Conservation (phyloP, 1,140 invertebrate species). For the Drosophila ercepeae region DNA sequence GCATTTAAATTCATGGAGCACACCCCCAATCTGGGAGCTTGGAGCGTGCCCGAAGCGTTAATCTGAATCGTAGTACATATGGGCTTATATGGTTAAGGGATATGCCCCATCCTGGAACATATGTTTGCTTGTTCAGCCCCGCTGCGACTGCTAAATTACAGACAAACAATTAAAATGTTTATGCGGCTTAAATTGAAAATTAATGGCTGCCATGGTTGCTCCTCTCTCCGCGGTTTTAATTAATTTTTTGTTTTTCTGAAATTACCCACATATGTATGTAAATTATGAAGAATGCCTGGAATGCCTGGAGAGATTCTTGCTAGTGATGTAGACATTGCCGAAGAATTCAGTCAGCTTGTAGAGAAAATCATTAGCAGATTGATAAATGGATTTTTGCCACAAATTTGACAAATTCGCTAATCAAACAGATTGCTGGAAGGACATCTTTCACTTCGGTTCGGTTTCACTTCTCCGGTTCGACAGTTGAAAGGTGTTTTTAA, state of each 20-base stretch:
- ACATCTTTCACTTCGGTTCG: conserved; percentile 40
- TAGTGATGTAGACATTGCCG: background rate
- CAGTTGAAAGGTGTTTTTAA: conserved; percentile 83
- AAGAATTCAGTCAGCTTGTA: background rate
- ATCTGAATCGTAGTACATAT: conserved; percentile 48
- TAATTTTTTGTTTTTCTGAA: conserved; percentile 36
- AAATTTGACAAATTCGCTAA: conserved; percentile 80
- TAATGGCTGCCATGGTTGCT: conserved; percentile 55
- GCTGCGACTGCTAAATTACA: conserved; percentile 54
- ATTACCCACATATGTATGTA: conserved; percentile 27
- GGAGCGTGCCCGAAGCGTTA: conserved; percentile 56
- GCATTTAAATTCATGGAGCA: conserved; percentile 73
- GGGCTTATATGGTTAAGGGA: conserved; percentile 26
- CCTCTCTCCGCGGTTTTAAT: conserved; percentile 30
- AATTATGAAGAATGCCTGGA: conserved; percentile 27
- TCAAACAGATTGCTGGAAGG: conserved; percentile 61
- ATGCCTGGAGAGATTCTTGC: background rate
- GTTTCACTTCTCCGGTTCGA: conserved; percentile 29
- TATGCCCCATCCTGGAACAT: conserved; percentile 41
- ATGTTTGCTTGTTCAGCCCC: conserved; percentile 71
- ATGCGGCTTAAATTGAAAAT: conserved; percentile 74
- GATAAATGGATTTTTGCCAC: conserved; percentile 66
- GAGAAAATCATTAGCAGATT: conserved; percentile 63
- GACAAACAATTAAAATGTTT: conserved; percentile 79
- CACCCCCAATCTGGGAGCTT: conserved; percentile 11